These are phyloP conservation scores for Coryphaenoides rupestris DNA, from an alignment of 2,113 vertebrate genomes.

Conservation along the genomic window DNA sequence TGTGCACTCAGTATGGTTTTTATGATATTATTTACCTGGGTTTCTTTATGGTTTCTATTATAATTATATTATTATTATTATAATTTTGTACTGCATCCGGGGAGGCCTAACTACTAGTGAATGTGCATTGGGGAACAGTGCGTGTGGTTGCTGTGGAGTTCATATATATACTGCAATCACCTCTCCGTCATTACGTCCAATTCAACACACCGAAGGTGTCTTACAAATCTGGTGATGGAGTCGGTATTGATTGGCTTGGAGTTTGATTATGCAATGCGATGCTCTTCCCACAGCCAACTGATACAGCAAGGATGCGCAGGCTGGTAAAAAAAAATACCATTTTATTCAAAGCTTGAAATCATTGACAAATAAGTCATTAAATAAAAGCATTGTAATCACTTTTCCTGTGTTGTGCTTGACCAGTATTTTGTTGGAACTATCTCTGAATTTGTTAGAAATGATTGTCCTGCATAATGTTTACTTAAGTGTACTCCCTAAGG, in stretches of 20 bases:
- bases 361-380: background rate
- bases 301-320: conserved; percentile 58
- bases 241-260: conserved; percentile 54
- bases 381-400: background rate
- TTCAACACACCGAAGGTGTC: conserved; percentile 50
- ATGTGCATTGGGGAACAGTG: conserved; percentile 40
- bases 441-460: too few relatives aligned
- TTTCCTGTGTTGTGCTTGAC: background rate
- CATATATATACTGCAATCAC: conserved; percentile 28
- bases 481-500: too few relatives aligned
- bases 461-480: too few relatives aligned
- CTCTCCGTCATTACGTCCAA: conserved; percentile 50
- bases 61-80: conserved; percentile 19
- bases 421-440: background rate
- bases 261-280: conserved; percentile 56
- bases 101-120: conserved; percentile 48
- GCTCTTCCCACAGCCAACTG: conserved; percentile 51
- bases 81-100: conserved; percentile 11
- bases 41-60: conserved; percentile 32
- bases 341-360: conserved; percentile 73
- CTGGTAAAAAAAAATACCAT: conserved; percentile 59
- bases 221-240: conserved; percentile 46
- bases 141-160: conserved; percentile 22
- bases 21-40: conserved; percentile 46
- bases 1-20: conserved; percentile 59